A percentile compares a stretch with the other conserved stretches of the same genome.
These are phyloP conservation scores for Eulemur mongoz DNA, from an alignment of 2,797 vertebrate species.

Conservation along the genomic window DNA sequence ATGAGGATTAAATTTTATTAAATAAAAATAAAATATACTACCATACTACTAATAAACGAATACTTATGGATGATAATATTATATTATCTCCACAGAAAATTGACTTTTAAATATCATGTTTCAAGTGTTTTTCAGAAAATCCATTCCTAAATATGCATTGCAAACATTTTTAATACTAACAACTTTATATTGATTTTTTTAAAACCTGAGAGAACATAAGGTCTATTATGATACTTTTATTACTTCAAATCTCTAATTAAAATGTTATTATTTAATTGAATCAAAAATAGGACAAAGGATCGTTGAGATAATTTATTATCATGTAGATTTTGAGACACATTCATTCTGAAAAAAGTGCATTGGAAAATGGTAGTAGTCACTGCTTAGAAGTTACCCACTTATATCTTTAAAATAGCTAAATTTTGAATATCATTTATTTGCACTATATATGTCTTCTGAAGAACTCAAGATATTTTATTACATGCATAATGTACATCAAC, in stretches of 20 bases:
- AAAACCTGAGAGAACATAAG: slow-evolving; percentile 50
- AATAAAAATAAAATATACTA: not conserved
- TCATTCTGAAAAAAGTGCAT: slow-evolving; percentile 58
- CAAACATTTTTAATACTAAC: slow-evolving; percentile 71
- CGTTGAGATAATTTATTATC: slow-evolving; percentile 67
- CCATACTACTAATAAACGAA: not conserved
- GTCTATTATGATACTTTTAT: slow-evolving; percentile 42
- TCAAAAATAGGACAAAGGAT: slow-evolving; percentile 65
- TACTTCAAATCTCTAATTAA: slow-evolving; percentile 79
- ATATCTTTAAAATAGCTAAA: slow-evolving; percentile 1
- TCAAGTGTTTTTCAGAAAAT: not conserved
- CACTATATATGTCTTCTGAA: not conserved
- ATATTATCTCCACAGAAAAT: not conserved
- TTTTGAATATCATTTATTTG: slow-evolving; percentile 14
- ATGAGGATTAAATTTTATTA: not conserved
- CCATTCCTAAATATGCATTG: not conserved
- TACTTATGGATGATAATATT: not conserved
- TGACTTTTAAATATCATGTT: not conserved
- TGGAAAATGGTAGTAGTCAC: slow-evolving; percentile 56
- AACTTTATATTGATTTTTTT: slow-evolving; percentile 77
- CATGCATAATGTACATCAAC: not conserved
- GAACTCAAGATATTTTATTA: not conserved
- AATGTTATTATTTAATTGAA: slow-evolving; percentile 75
- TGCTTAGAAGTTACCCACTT: slow-evolving; percentile 53
- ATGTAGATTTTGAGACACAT: slow-evolving; percentile 68